Base-by-base conservation (phyloP, 2,888 invertebrate genomes). In the Cosmia pyralina region DNA sequence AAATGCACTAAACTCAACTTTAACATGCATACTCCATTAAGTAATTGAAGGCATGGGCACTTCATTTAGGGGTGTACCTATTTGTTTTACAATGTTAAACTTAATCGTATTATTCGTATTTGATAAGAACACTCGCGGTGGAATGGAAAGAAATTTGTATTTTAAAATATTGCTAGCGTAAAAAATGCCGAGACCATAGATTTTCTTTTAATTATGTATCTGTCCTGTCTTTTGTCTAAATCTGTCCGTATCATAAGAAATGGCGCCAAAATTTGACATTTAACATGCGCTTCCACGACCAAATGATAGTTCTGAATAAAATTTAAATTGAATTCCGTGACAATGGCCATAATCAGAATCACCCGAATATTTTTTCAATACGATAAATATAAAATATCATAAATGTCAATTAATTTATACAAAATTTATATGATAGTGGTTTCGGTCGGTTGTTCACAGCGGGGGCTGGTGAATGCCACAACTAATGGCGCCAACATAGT, bases 401-500 rank as follows among this genome's bases (percentile, higher is more conserved):
- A 79, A 83, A 82, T 83, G 85, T 86, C 85, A 83, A 86, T 84
- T 83, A 79, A 79, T 76, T 65, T 80, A 78, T 77, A 72, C 69
- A 69, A 67, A 75, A 83, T 80, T 77, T 84, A 86, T 86, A 67
- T 64, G 74, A 68, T 72, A 69, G 69, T 74, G 73, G 72, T 83
- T 81, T 79, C 62, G 77, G 76, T 67, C 57, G 70, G 81, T 69
- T 75, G 70, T 69, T 73, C 88, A 34, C 87, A 78, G 81, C 86
- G 82, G 87, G 87, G 81, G 81, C 70, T 80, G 73, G 72, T 62
- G 72, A 68, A 64, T 64, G 71, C 78, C 81, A 62, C 81, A 75
- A 75, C 81, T 87, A 88, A 88, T 84, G 85, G 86, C 85, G 89
- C 81, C 81, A 88, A 88, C 77, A 75, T 78, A 78, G 75, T 89